Evolutionary conservation across 2,113 vertebrate genomes (phyloP), one percentile per base, ranked within the genome.

Genomic region (Cyanistes caeruleus): DNA sequence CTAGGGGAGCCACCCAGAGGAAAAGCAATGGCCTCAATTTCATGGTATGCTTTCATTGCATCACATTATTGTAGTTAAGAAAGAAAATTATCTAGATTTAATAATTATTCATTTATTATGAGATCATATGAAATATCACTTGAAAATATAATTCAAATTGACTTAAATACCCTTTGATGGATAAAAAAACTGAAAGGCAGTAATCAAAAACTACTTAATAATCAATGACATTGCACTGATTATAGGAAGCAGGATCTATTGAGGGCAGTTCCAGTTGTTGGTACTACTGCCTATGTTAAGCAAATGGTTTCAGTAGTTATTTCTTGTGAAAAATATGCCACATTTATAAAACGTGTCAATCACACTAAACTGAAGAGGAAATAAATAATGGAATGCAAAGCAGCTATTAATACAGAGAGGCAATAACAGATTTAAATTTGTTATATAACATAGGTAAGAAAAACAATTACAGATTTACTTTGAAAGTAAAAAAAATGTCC

Each of bases 321-420:
- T 87, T 72, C 6, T 43, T 59, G 22, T 9, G 11, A 9, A 77
- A 82, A 82, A 73, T 68, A 51, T 3, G 6, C 16, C 15, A 23
- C 2, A 2, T 80, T 76, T 65, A 63, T 75, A 51, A 89, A 72
- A 68, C 4, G 3, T 2, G 1, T 22, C 0, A 1, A 31, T 73
- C 74, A 56, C 21, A 15, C 17, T 68, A 62, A 91, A 84, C 27
- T 58, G 15, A 78, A 65, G 19, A 74, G 9, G 51, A 82, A 84
- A 63, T 28, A 59, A 81, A 58, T 76, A 89, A 49, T n/a, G 2
- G 31, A 84, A 49, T 5, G 5, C 24, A 44, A 79, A 89, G 24
- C 0, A 2, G 33, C 20, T n/a, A 7, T 33, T 78, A 52, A 68
- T 56, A 60, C 5, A 79, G 22, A 55, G 4, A 28, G 17, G 16